phyloP scores from a whole-genome alignment of 2,797 vertebrate genomes.

The Bufotes viridis region DNA sequence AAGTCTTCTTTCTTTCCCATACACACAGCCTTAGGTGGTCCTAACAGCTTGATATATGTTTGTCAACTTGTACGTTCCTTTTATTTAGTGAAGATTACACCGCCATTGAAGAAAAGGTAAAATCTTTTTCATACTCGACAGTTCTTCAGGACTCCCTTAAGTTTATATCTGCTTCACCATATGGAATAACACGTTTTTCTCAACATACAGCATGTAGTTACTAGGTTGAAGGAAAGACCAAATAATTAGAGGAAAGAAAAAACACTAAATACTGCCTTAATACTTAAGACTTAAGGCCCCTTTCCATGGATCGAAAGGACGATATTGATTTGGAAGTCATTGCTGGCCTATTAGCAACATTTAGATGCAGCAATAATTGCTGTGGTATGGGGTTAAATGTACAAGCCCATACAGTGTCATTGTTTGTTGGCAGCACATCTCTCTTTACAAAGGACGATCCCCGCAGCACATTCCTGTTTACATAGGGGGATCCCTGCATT shows the following conservation, averaged over 20 bases:
- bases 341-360: no score
- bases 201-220: background rate
- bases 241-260: background rate
- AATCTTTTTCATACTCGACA: background rate
- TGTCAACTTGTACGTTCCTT: background rate
- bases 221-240: background rate
- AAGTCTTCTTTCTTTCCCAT: background rate
- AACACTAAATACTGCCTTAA: background rate
- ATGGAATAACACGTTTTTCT: no score
- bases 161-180: background rate
- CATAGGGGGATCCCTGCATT: no score
- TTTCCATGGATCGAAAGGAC: no score
- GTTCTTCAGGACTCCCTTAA: background rate
- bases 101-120: background rate
- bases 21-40: slow-evolving; percentile 13
- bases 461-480: no score
- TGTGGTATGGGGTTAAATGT: no score
- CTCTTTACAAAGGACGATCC: no score
- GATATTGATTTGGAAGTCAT: no score
- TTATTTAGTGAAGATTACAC: background rate
- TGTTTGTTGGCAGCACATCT: no score
- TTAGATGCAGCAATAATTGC: no score
- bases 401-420: no score
- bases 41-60: background rate
- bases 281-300: no score